Evolutionary conservation across 2,888 invertebrate genomes (phyloP), one percentile per base, ranked within the genome.

Genomic region (Clepsis dumicolana): DNA sequence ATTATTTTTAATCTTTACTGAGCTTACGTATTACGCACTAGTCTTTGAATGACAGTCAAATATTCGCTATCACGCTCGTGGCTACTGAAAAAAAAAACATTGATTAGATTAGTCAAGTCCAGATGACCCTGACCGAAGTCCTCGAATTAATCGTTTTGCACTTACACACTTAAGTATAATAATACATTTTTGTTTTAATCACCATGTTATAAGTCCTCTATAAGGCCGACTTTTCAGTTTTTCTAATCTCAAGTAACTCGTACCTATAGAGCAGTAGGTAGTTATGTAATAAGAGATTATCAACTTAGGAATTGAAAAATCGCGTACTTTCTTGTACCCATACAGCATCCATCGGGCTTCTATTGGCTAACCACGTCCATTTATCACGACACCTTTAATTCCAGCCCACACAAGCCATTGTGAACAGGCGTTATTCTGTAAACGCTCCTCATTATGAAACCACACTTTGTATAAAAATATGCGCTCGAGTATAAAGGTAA

Each of bases 401-500:
- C 88, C 81, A 82, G 83, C 83, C 82, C 81, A 89, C 86, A 87
- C 86, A 84, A 80, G 72, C 82, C 76, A 87, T 93, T 93, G 90
- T 93, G 80, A 77, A 82, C 88, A 87, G 89, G 93, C 93, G 93
- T 93, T 89, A 92, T 90, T 91, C 92, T 92, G 93, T 92, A 93
- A 93, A 90, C 84, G 87, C 77, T 85, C 80, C 89, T 91, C 90
- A 90, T 92, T 92, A 92, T 91, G 82, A 86, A 87, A 84, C 83
- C 84, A 85, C 85, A 90, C 91, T 91, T 91, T 93, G 91, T 92
- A 90, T 91, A 88, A 91, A 91, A 92, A 90, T 91, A 90, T 90
- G 85, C 85, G 90, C 87, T 91, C 87, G 83, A 91, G 86, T 91
- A 91, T 91, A 91, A 93, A 92, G 88, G 91, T 93, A 93, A 93